Percentiles rank a stretch among this genome's conserved stretches.
These are phyloP conservation scores for mouse (Mus musculus) DNA, from an alignment of 2,113 vertebrate species.

Conservation along the genomic window DNA sequence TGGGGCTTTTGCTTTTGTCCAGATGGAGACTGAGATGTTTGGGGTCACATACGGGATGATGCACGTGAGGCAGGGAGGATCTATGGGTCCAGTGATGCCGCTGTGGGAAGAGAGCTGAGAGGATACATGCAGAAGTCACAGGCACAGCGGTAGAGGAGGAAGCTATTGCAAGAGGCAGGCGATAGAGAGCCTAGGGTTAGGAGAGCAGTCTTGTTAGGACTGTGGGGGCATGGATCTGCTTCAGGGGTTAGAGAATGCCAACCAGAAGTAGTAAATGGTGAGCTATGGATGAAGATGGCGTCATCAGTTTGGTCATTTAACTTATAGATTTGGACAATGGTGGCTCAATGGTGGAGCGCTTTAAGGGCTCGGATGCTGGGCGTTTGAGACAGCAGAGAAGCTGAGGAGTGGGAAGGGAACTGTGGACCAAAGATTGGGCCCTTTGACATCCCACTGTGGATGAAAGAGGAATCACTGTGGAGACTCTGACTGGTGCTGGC, in stretches of 20 bases:
- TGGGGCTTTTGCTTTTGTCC: neutral
- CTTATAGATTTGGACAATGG: neutral
- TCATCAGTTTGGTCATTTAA: neutral
- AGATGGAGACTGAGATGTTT: neutral
- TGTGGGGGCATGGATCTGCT: neutral
- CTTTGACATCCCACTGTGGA: no score
- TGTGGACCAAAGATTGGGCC: neutral
- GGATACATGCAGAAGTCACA: neutral
- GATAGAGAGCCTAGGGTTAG: neutral
- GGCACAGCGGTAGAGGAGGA: neutral
- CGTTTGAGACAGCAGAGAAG: neutral
- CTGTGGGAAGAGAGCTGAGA: neutral
- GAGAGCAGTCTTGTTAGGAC: neutral
- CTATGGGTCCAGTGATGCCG: neutral
- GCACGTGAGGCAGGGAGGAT: neutral
- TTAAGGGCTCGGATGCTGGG: neutral
- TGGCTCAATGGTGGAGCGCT: fast-evolving
- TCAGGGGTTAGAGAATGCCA: neutral
- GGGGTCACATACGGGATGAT: neutral
- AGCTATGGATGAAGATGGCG: neutral
- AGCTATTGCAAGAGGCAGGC: fast-evolving
- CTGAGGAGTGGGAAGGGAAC: neutral
- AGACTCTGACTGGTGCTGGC: neutral
- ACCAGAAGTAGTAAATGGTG: neutral
- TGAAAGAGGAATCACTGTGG: neutral